These are phyloP conservation scores for Halichoerus grypus DNA, from an alignment of 2,113 vertebrate species.

Conservation along the genomic window DNA sequence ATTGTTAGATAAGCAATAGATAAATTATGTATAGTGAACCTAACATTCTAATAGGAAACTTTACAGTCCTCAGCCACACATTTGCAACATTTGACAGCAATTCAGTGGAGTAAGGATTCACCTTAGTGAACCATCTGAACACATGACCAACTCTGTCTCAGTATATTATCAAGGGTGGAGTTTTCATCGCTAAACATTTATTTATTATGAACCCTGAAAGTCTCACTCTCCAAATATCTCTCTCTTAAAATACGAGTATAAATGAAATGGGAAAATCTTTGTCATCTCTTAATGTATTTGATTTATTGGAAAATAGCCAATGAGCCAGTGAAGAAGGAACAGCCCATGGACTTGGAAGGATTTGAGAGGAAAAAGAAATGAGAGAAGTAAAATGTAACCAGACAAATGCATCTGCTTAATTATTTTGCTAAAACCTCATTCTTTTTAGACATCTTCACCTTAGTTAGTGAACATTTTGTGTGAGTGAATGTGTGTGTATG, in stretches of 20 bases:
- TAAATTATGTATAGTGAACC: background rate
- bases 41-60: background rate
- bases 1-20: background rate
- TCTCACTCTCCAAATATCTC: background rate
- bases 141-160: background rate
- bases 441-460: background rate
- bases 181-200: background rate
- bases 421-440: background rate
- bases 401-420: background rate
- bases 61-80: background rate
- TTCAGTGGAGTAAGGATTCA: background rate
- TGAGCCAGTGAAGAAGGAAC: background rate
- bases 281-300: background rate
- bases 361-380: background rate
- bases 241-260: background rate
- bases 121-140: background rate
- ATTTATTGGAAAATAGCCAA: background rate
- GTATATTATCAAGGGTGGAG: background rate
- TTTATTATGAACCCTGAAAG: background rate
- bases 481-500: background rate
- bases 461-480: background rate
- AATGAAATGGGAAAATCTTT: background rate
- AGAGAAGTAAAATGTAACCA: background rate
- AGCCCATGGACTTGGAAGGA: background rate
- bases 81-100: background rate